Evolutionary conservation across 2,797 vertebrate genomes (phyloP).

Genomic region (Tiaroga cobitis): DNA sequence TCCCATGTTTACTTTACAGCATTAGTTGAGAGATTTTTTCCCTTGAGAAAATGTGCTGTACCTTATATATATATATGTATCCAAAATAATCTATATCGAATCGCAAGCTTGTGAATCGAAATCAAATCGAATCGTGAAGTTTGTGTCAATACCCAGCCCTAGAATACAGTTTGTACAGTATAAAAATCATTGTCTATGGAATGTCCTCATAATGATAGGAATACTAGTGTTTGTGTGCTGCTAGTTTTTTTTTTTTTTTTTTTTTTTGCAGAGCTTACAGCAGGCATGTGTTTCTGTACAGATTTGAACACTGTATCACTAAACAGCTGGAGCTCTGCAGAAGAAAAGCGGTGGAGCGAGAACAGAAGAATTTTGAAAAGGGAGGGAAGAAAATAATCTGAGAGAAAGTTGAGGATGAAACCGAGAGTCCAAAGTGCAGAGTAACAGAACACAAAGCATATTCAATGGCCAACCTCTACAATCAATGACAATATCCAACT

Average conservation of each 20-base stretch:
- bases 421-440: background rate
- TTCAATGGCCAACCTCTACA: background rate
- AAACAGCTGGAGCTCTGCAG: slow-evolving; percentile 56
- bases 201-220: background rate
- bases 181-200: background rate
- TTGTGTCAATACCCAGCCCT: no score
- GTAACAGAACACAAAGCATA: background rate
- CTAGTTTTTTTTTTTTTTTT: background rate
- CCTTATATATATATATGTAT: no score
- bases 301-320: slow-evolving; percentile 50
- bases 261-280: slow-evolving; percentile 31
- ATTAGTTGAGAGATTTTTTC: no score
- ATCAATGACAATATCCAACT: background rate
- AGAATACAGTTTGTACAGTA: background rate
- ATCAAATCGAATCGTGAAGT: no score
- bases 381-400: slow-evolving; percentile 47
- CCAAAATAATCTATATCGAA: no score
- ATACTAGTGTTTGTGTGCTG: background rate
- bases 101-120: no score
- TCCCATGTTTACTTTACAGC: no score
- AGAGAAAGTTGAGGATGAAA: slow-evolving; percentile 23
- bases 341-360: background rate
- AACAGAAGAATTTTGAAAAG: slow-evolving; percentile 49
- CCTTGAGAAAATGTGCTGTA: no score
- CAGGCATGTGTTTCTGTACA: slow-evolving; percentile 52